These are phyloP conservation scores for Theristicus caerulescens DNA, from an alignment of 2,113 vertebrate species.

Conservation along the genomic window DNA sequence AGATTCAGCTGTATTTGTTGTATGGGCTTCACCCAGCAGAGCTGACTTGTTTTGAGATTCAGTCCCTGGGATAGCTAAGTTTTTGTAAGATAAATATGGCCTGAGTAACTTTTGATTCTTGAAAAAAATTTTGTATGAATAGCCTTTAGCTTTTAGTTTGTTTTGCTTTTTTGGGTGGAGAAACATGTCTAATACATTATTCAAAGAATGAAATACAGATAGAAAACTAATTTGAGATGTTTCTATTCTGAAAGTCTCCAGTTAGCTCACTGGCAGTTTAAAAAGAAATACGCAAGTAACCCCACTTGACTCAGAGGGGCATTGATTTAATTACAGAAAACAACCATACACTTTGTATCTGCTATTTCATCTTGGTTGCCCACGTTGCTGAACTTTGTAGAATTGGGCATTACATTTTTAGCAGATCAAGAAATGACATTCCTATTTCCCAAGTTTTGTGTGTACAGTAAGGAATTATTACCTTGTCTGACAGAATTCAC, in stretches of 20 bases:
- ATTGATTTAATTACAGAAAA: constrained; percentile 30
- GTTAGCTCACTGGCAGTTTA: neutral
- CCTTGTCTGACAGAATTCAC: neutral
- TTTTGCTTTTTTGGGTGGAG: neutral
- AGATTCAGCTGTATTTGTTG: neutral
- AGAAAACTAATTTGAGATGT: neutral
- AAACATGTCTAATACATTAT: neutral
- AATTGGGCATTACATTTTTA: neutral
- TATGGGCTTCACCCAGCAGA: neutral
- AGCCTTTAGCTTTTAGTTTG: neutral
- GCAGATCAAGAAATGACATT: neutral
- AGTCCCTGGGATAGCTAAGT: neutral
- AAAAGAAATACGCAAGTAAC: neutral
- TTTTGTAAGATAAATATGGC: neutral
- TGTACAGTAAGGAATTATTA: neutral
- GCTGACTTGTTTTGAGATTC: neutral
- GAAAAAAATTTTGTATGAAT: neutral
- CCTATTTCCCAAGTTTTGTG: neutral
- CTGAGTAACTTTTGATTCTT: neutral
- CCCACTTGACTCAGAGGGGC: neutral
- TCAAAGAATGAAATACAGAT: too few species aligned
- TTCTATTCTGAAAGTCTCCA: neutral
- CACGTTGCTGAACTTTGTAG: neutral
- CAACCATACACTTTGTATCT: neutral
- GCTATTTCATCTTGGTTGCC: neutral